Evolutionary conservation across 2,797 vertebrate genomes (phyloP), one percentile per base, ranked within the genome.

Genomic region (Sternotherus odoratus): DNA sequence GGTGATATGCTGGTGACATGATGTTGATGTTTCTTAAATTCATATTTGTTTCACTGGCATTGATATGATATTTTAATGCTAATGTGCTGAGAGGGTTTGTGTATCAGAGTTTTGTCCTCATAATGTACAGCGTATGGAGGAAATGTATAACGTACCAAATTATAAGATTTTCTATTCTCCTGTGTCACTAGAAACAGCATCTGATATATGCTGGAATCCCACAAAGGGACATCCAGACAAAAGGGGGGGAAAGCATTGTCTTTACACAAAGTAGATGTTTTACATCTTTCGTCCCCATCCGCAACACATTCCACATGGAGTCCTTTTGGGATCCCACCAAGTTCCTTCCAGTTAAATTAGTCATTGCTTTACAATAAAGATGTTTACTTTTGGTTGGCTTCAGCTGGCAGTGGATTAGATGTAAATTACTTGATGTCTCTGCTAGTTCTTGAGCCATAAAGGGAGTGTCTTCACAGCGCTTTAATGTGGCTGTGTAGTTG

Each of bases 1-100:
- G 50, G 43, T 72, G 82, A 79, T 89, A 84, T 17, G 48, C 50
- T 43, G 43, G n/a, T 96, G 92, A 92, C 91, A 92, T 92, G 93
- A 93, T 90, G 78, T 91, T 96, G 88, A 15, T 95, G 80, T 94
- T 94, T 72, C 69, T 82, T 89, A 80, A 88, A 66, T 53, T 79
- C 79, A 6, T 90, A 94, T 28, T 83, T 94, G 89, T 86, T 93
- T 95, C 79, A 78, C 83, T 63, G 36, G 33, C 28, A 43, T 5
- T 82, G 86, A 82, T 95, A 69, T 83, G 77, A 89, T 79, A 12
- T 54, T 89, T 81, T 90, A 86, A 85, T 79, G 79, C 72, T 92
- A 88, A 92, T 79, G 57, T 78, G 11, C 83, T 56, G n/a, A 4
- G 2, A 77, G 75, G 3, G 11, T 46, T 89, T 91, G 49, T 84